Evolutionary conservation across 1,140 invertebrate genomes (phyloP).

Genomic region (Zaprionus vittiger): DNA sequence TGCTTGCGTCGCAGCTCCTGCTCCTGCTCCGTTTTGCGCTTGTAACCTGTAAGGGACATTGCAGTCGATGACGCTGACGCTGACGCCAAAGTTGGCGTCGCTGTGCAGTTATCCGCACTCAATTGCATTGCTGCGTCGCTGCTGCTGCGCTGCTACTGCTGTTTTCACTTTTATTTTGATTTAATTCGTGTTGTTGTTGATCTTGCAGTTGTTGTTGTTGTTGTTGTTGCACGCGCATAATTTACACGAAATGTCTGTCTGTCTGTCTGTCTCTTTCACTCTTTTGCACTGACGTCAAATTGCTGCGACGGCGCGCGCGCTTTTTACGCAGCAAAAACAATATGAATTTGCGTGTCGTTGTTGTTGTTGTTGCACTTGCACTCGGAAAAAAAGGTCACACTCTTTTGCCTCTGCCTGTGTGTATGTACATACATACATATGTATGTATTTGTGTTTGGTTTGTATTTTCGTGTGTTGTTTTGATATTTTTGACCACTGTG

Average conservation of each 20-base stretch:
- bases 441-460: background rate
- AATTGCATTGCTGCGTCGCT: slow-evolving; percentile 10
- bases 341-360: background rate
- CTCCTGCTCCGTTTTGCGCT: slow-evolving; percentile 63
- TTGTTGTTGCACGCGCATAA: slow-evolving; percentile 31
- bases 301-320: background rate
- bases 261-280: background rate
- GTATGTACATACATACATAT: background rate
- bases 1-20: slow-evolving; percentile 51
- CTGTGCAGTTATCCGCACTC: slow-evolving; percentile 7
- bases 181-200: slow-evolving; percentile 4
- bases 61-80: background rate
- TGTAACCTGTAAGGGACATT: slow-evolving; percentile 15
- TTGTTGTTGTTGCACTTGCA: slow-evolving; percentile 6
- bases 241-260: slow-evolving; percentile 12
- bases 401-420: background rate
- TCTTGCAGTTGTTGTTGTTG: background rate
- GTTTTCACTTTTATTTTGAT: slow-evolving; percentile 15
- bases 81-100: background rate
- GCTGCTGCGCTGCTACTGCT: background rate
- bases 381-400: background rate
- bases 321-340: slow-evolving; percentile 3
- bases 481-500: slow-evolving; percentile 2
- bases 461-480: background rate
- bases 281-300: slow-evolving; percentile 39